Conservation (phyloP, 2,113 vertebrate species). For the Colinus virginianus region DNA sequence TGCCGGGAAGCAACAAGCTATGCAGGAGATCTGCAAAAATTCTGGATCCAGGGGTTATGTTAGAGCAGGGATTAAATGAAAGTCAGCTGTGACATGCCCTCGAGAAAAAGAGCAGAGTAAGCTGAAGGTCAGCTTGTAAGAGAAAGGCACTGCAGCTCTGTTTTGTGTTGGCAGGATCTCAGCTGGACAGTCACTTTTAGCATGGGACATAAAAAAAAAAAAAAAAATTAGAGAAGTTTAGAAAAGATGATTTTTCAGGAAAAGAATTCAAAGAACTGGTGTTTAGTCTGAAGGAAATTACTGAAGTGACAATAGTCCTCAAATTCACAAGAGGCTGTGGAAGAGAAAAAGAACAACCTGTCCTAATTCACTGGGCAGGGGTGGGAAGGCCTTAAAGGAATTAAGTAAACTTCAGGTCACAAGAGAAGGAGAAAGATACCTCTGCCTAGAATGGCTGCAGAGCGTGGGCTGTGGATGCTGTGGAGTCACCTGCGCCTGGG, state of each 20-base stretch:
- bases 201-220: neutral
- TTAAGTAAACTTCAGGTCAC: neutral
- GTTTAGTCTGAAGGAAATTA: neutral
- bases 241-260: neutral
- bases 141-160: neutral
- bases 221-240: neutral
- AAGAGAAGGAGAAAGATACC: neutral
- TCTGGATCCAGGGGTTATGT: neutral
- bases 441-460: neutral
- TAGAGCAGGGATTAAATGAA: neutral
- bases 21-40: neutral
- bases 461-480: rapidly evolving
- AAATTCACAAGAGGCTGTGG: neutral
- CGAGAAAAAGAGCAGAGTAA: neutral
- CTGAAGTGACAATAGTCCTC: neutral
- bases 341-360: neutral
- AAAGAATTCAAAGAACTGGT: neutral
- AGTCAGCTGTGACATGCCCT: neutral
- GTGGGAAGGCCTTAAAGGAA: neutral
- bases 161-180: neutral
- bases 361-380: neutral
- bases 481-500: neutral
- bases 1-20: neutral
- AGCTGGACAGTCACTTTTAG: neutral
- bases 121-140: neutral